A percentile compares a stretch with the other conserved stretches of the same genome.
Evolutionary conservation across 2,888 invertebrate species (phyloP).

Genomic region (Diaperis boleti): DNA sequence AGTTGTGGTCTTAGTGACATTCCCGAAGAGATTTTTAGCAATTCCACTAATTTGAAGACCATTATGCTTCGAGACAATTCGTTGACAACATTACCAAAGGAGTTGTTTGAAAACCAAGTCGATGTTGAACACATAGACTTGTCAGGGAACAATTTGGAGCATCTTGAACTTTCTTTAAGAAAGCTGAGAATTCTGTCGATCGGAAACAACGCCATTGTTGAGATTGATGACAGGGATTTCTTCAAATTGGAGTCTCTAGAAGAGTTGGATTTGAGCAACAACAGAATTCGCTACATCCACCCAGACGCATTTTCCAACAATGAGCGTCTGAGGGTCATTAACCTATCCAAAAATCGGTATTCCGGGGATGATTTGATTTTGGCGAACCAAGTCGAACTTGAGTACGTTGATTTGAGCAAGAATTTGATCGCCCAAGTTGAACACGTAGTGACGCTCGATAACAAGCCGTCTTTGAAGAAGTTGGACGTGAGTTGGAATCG

Average conservation of each 20-base stretch:
- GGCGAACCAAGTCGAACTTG: background rate
- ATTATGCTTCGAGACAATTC: background rate
- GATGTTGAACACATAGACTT: background rate
- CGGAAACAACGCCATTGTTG: background rate
- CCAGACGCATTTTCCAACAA: background rate
- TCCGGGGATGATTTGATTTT: background rate
- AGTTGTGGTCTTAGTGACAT: background rate
- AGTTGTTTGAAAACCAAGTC: background rate
- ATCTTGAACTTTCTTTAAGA: background rate
- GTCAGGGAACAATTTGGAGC: background rate
- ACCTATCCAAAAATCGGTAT: conserved; percentile 1
- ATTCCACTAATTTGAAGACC: background rate
- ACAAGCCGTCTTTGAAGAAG: background rate
- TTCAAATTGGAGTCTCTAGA: background rate
- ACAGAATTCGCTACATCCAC: background rate
- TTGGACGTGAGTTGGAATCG: conserved; percentile 5
- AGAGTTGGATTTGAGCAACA: conserved; percentile 8
- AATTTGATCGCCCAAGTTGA: conserved; percentile 5
- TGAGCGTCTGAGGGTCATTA: background rate
- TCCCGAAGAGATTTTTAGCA: background rate
- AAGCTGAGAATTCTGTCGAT: conserved; percentile 1
- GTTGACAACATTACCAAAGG: background rate
- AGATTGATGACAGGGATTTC: background rate
- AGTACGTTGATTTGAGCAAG: conserved; percentile 6
- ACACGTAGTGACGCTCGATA: background rate